A percentile compares a stretch with the other conserved stretches of the same genome.
Evolutionary conservation across 2,888 invertebrate species (phyloP).

Genomic region (Gasteruption jaculator): DNA sequence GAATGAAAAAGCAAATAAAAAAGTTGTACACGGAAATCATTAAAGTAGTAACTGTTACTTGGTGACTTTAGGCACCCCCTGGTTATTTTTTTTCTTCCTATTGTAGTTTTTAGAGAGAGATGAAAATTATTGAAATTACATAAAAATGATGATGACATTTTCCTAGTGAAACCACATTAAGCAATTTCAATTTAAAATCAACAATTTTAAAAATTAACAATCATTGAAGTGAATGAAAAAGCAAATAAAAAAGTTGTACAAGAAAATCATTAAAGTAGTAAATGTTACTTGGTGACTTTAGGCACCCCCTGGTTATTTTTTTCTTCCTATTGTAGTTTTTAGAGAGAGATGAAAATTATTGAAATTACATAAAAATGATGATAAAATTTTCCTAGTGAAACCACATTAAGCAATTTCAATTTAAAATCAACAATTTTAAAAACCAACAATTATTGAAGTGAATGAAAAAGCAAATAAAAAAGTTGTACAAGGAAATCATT

Average conservation of each 20-base stretch:
- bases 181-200: neutral
- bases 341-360: neutral
- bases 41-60: too few species aligned
- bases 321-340: neutral
- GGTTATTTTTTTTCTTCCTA: neutral
- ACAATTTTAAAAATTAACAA: neutral
- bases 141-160: neutral
- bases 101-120: neutral
- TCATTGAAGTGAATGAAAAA: slow-evolving; percentile 2
- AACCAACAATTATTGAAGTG: neutral
- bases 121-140: neutral
- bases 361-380: neutral
- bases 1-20: too few species aligned
- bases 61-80: too few species aligned
- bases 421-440: too few species aligned
- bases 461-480: too few species aligned
- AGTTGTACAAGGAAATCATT: too few species aligned
- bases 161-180: neutral
- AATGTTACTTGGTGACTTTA: too few species aligned
- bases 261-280: too few species aligned
- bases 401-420: neutral
- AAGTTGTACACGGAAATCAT: too few species aligned
- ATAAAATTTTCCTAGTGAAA: neutral
- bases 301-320: too few species aligned
- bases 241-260: too few species aligned